Evolutionary conservation across 2,113 vertebrate genomes (phyloP).

Genomic region (Butorides virescens): DNA sequence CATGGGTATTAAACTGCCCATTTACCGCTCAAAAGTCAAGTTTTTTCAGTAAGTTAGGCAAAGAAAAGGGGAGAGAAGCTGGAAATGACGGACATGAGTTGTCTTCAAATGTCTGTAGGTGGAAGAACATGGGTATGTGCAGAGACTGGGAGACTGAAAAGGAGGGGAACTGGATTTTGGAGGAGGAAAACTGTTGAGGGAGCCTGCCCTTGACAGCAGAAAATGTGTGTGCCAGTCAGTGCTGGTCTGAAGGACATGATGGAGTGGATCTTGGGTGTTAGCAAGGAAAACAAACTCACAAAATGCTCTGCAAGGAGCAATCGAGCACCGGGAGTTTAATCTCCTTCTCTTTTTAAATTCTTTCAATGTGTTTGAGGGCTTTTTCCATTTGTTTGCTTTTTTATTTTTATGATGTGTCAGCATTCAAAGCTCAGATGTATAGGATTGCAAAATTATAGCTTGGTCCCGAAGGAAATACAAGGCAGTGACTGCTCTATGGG

Average conservation of each 20-base stretch:
- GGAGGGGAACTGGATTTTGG: background rate
- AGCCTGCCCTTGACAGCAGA: background rate
- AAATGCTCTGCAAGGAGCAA: background rate
- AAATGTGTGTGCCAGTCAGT: background rate
- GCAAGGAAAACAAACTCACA: background rate
- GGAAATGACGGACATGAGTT: background rate
- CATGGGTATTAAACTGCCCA: background rate
- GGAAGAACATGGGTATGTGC: background rate
- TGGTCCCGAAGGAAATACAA: background rate
- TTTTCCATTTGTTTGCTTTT: background rate
- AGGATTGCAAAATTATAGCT: background rate
- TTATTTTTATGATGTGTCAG: background rate
- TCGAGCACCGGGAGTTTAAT: background rate
- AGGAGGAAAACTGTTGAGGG: background rate
- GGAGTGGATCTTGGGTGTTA: background rate
- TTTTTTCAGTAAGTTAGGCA: background rate
- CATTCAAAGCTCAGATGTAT: constrained; percentile 3
- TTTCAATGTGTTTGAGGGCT: background rate
- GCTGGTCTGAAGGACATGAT: background rate
- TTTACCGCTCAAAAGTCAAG: background rate
- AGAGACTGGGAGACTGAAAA: background rate
- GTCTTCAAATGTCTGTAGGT: background rate
- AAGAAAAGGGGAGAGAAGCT: background rate
- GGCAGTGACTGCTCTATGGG: background rate
- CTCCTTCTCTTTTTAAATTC: background rate